Evolutionary conservation across 2,797 vertebrate genomes (phyloP).

Genomic region (Picus viridis): DNA sequence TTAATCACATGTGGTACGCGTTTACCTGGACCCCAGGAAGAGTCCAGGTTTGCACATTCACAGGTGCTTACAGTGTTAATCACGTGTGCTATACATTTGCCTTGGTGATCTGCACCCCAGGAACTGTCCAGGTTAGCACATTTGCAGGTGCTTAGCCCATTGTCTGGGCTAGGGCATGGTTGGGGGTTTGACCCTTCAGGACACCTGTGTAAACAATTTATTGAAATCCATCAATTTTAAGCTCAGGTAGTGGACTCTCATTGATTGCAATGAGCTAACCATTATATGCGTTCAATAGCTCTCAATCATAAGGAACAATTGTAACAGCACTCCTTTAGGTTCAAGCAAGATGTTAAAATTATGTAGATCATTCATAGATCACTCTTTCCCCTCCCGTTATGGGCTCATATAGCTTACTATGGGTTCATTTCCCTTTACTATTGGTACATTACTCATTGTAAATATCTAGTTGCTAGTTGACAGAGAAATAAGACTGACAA

Average conservation of each 20-base stretch:
- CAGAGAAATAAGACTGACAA: conserved; percentile 11
- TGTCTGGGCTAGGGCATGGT: too few species aligned
- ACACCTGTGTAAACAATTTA: not conserved
- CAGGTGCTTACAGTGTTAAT: too few species aligned
- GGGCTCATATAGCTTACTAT: not conserved
- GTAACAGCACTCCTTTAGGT: not conserved
- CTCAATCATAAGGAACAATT: not conserved
- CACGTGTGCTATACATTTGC: too few species aligned
- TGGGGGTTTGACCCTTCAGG: too few species aligned
- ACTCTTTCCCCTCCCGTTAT: not conserved
- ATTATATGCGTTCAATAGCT: not conserved
- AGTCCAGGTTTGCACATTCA: too few species aligned
- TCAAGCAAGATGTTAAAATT: not conserved
- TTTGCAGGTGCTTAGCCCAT: too few species aligned
- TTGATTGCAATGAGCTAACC: not conserved
- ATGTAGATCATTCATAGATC: not conserved
- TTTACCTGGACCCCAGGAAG: too few species aligned
- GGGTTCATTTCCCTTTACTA: not conserved
- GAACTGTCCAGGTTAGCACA: too few species aligned
- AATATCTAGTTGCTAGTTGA: conserved; percentile 58
- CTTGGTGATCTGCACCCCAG: too few species aligned
- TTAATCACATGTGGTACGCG: too few species aligned
- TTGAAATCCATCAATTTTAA: not conserved
- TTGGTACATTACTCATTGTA: conserved; percentile 1
- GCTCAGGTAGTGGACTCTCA: not conserved